Conservation (phyloP, 2,888 invertebrate genomes). For the Reticulitermes lucifugus region DNA sequence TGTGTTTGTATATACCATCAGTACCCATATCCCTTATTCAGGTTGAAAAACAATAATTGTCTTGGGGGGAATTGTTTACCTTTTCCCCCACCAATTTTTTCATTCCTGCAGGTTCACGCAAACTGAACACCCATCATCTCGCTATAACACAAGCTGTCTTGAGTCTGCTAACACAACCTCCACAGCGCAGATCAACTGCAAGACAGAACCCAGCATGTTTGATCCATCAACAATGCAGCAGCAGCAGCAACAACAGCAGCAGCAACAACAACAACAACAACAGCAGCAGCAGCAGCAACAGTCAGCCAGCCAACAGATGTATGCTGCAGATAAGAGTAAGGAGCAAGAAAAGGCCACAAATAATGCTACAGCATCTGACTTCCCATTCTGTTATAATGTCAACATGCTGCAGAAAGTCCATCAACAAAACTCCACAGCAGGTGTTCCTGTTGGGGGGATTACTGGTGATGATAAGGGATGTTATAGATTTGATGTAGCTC, state of each 20-base stretch:
- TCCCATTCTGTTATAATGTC: slow-evolving; percentile 67
- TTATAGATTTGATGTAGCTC: slow-evolving; percentile 65
- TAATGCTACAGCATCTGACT: slow-evolving; percentile 59
- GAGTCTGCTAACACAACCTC: slow-evolving; percentile 42
- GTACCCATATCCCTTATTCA: neutral
- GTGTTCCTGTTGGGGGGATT: slow-evolving; percentile 63
- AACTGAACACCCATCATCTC: slow-evolving; percentile 49
- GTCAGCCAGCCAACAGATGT: slow-evolving; percentile 47
- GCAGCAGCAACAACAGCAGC: slow-evolving; percentile 61
- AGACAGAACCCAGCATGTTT: slow-evolving; percentile 50
- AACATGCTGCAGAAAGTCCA: slow-evolving; percentile 66
- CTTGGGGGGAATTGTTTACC: neutral
- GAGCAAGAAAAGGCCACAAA: slow-evolving; percentile 47
- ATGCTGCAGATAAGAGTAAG: slow-evolving; percentile 40
- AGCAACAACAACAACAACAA: slow-evolving; percentile 58
- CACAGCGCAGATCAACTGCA: slow-evolving; percentile 44
- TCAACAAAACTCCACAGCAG: slow-evolving; percentile 56
- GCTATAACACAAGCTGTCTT: slow-evolving; percentile 50
- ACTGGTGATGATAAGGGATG: slow-evolving; percentile 65
- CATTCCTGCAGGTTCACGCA: slow-evolving; percentile 52
- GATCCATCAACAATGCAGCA: slow-evolving; percentile 57
- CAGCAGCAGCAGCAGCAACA: slow-evolving; percentile 59
- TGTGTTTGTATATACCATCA: neutral
- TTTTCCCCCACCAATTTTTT: slow-evolving; percentile 26
- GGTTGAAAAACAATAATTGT: slow-evolving; percentile 15